Conservation (phyloP, 2,113 vertebrate genomes). For the Ceyx margarethae region DNA sequence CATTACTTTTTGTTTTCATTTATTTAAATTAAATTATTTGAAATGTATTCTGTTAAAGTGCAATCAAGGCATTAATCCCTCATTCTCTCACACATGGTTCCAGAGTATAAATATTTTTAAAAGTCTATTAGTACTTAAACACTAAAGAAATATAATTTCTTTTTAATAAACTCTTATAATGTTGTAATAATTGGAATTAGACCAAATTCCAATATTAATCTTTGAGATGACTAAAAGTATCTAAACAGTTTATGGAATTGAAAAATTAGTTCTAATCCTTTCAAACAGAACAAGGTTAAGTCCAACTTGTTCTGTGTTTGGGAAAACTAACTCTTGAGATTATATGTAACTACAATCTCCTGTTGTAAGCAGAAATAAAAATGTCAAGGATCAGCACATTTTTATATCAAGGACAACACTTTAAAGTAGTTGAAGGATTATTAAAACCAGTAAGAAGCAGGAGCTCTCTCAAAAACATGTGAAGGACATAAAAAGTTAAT, state of each 20-base stretch:
- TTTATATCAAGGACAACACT: not conserved
- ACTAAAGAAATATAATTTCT: constrained; percentile 23
- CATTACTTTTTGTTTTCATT: not conserved
- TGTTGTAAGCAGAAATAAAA: constrained; percentile 6
- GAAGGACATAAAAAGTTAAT: not conserved
- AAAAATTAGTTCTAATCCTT: constrained; percentile 46
- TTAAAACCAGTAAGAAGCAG: not conserved
- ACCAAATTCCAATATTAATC: constrained; percentile 25
- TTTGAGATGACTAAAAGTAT: constrained; percentile 2
- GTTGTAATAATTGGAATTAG: not conserved
- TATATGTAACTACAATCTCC: not conserved
- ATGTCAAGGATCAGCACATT: not conserved
- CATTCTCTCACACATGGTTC: not conserved
- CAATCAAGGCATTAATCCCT: not conserved
- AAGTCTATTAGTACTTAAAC: not conserved
- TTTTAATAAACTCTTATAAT: not conserved
- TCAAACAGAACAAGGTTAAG: constrained; percentile 34
- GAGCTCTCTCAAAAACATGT: not conserved
- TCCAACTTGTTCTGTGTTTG: constrained; percentile 21
- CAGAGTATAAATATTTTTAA: not conserved
- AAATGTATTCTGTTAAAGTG: not conserved
- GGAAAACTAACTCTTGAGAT: constrained; percentile 19
- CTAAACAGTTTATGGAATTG: not conserved
- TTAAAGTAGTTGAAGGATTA: constrained; percentile 10
- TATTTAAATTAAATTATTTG: not conserved